A percentile compares a stretch with the other conserved stretches of the same genome.
phyloP scores from a whole-genome alignment of 2,113 vertebrate species.

The Cheirogaleus medius region DNA sequence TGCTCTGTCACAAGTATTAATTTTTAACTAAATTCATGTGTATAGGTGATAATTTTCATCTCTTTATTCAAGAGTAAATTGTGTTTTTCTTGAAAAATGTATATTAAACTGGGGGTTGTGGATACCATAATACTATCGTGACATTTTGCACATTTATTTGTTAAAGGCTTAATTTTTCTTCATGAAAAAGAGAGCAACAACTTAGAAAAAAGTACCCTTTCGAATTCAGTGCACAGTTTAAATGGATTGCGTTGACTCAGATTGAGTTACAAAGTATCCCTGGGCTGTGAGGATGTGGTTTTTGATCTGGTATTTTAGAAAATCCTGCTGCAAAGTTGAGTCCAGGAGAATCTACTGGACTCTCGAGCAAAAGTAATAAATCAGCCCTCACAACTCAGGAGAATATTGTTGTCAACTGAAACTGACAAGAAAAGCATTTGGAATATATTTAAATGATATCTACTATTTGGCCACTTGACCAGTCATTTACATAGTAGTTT shows the following conservation, averaged over 20 bases:
- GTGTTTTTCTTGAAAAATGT: constrained; percentile 19
- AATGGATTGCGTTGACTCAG: neutral
- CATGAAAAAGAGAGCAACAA: neutral
- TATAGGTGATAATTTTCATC: neutral
- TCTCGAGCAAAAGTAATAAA: neutral
- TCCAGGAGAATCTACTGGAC: neutral
- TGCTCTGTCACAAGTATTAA: constrained; percentile 11
- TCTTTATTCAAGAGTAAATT: constrained; percentile 1
- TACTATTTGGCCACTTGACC: neutral
- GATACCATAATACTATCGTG: neutral
- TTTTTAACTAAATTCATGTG: constrained; percentile 7
- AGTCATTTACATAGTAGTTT: neutral
- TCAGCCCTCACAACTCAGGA: neutral
- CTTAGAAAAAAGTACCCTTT: constrained; percentile 15
- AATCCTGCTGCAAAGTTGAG: neutral
- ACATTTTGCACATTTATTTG: neutral
- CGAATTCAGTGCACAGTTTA: neutral
- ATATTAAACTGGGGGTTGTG: neutral
- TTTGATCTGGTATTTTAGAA: constrained; percentile 45
- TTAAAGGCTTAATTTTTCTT: neutral
- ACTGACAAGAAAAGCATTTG: constrained; percentile 24
- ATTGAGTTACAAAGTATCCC: neutral
- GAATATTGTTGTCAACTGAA: constrained; percentile 4
- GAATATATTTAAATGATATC: neutral
- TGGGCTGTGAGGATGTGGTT: constrained; percentile 21